Conservation (phyloP, 1,140 invertebrate genomes). For the Zaprionus africanus region DNA sequence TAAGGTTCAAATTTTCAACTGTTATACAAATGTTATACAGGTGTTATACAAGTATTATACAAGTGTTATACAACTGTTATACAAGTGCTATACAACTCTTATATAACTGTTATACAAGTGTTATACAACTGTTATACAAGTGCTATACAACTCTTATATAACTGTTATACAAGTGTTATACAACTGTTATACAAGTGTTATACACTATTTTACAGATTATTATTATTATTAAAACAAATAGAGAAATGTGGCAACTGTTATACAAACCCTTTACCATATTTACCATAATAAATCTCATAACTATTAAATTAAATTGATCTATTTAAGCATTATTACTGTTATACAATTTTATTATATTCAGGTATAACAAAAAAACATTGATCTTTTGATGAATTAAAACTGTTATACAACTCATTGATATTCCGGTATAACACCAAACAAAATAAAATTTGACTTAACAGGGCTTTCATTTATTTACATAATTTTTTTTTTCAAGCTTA, state of each 20-base stretch:
- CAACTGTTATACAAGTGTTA: no score
- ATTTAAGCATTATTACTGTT: no score
- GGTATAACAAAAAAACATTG: no score
- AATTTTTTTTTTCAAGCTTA: no score
- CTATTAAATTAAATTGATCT: no score
- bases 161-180: no score
- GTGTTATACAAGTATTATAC: not conserved
- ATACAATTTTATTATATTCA: no score
- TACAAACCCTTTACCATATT: not conserved
- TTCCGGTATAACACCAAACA: no score
- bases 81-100: no score
- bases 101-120: not conserved
- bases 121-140: not conserved
- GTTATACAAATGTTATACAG: not conserved
- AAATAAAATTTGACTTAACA: not conserved
- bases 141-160: not conserved
- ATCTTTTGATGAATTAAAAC: no score
- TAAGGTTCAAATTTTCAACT: not conserved
- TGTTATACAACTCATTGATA: not conserved
- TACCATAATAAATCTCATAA: no score
- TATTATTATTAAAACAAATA: no score
- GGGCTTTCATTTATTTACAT: not conserved
- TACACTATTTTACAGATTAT: not conserved
- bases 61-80: not conserved
- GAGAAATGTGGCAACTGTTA: not conserved